phyloP scores from a whole-genome alignment of 2,797 vertebrate species.

The Garrulus glandarius region DNA sequence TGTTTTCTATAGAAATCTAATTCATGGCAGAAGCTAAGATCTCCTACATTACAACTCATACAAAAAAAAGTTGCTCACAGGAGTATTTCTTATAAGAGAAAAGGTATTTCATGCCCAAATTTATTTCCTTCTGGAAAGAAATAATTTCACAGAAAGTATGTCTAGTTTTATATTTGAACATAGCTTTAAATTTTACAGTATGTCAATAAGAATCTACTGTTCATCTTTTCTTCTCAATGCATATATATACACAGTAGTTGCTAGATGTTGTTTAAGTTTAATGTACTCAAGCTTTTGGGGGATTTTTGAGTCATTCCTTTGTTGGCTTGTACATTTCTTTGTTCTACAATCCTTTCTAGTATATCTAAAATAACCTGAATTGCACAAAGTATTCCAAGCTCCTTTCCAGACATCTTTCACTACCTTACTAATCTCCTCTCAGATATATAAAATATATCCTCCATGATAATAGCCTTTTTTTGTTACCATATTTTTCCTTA shows the following conservation, averaged over 20 bases:
- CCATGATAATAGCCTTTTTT: neutral
- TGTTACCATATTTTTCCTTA: neutral
- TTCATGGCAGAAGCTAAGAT: neutral
- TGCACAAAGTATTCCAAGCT: neutral
- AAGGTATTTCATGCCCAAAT: neutral
- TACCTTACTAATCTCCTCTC: neutral
- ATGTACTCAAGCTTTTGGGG: neutral
- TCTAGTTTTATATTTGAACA: neutral
- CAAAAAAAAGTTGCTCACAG: neutral
- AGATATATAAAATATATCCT: neutral
- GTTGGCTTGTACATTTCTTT: neutral
- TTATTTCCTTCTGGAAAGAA: neutral
- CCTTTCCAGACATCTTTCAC: neutral
- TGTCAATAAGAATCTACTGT: neutral
- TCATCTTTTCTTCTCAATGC: neutral
- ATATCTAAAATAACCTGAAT: neutral
- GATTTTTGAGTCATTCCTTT: neutral
- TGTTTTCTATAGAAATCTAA: neutral
- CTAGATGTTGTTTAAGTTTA: neutral
- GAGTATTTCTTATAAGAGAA: neutral
- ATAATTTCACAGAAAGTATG: neutral
- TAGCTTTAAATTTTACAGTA: neutral
- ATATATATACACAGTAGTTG: neutral
- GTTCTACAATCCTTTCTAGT: neutral
- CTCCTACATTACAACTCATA: neutral